Conservation (phyloP, 30 jellyfish, hydroid and myxozoan species). For the Chrysaora quinquecirrha region DNA sequence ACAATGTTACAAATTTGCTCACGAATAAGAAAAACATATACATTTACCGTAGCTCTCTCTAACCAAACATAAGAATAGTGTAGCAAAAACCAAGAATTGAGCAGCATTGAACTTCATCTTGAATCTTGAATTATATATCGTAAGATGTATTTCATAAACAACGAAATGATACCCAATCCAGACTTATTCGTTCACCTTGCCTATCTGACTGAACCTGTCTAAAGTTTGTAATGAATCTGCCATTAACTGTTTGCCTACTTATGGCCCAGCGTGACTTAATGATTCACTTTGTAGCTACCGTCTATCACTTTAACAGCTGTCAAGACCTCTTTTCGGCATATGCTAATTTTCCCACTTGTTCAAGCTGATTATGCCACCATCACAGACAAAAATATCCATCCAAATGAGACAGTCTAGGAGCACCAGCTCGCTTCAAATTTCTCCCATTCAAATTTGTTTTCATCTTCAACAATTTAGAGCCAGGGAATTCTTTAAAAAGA, state of each 20-base stretch:
- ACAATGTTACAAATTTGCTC: too few species aligned
- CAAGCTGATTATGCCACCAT: background rate
- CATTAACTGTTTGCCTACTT: constrained; percentile 8
- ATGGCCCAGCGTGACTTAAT: constrained; percentile 12
- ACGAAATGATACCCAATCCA: too few species aligned
- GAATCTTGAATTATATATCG: background rate
- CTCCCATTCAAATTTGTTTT: too few species aligned
- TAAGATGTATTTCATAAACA: too few species aligned
- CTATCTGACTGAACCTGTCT: background rate
- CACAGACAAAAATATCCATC: too few species aligned
- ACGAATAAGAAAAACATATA: too few species aligned
- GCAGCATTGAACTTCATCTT: background rate
- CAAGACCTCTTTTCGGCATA: constrained; percentile 32
- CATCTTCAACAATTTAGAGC: too few species aligned
- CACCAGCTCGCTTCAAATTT: too few species aligned
- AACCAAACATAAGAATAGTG: background rate
- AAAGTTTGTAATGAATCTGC: constrained; percentile 2
- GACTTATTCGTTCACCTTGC: too few species aligned
- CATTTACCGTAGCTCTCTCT: background rate
- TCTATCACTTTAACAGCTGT: constrained; percentile 52
- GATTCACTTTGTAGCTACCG: constrained; percentile 11
- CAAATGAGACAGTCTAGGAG: too few species aligned
- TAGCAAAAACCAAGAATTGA: background rate
- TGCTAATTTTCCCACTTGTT: background rate
- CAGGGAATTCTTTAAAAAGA: too few species aligned